Evolutionary conservation across 1,140 invertebrate species (phyloP), one percentile per base, ranked within the genome.

Genomic region (Kradibia gibbosae): DNA sequence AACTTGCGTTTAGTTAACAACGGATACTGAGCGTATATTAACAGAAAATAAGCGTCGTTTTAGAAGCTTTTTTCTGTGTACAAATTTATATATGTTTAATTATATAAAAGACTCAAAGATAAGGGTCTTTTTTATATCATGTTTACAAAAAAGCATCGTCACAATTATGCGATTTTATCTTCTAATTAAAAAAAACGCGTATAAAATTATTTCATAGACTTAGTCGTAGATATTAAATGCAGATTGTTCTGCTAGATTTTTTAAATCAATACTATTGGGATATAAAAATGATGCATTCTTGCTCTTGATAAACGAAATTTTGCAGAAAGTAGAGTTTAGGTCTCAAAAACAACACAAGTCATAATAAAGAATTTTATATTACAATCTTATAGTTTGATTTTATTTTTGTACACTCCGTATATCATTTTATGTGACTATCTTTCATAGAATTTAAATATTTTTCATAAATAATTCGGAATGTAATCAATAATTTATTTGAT

Each of bases 331-430:
- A 25, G 0, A 76, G 57, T 39, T 75, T 60, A 55, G 11, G 13
- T 25, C 50, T 75, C n/a, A 7, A 72, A 55, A 71, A 79, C 8
- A 60, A 48, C 15, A 81, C 8, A 71, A 55, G 4, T 81, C 48
- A 71, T 77, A 82, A 82, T 82, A 82, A 82, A 82, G 60, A 82
- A 78, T 78, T 77, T 82, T 82, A 78, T 82, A 78, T 82, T 82
- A 31, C 39, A 82, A 78, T 78, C 50, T 28, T 39, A 76, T 22
- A 11, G 31, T 73, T 80, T 65, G 11, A 57, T 55, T 57, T 80
- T 60, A 60, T 71, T 74, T 62, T 72, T 22, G 39, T 22, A 72
- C 25, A 20, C 31, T 34, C 50, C 25, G 0, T n/a, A 45, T 3
- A 7, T 55, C 17, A 42, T 42, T 42, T 45, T 45, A 71, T 67